phyloP scores from a whole-genome alignment of 2,113 vertebrate species.

The Sylvilagus bachmani region DNA sequence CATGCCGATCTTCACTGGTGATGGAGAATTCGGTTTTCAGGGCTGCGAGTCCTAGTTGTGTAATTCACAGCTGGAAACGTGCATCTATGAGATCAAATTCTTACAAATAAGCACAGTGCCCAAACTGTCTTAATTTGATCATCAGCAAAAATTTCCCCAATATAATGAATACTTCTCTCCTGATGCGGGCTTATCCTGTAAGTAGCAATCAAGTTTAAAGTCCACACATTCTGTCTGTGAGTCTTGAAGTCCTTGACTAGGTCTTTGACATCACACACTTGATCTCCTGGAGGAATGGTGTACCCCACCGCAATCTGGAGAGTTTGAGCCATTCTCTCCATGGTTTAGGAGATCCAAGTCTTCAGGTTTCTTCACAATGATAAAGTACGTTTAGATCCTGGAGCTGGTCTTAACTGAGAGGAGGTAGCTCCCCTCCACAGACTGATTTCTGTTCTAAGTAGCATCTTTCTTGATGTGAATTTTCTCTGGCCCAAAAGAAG shows the following conservation, averaged over 20 bases:
- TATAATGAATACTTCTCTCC: slow-evolving; percentile 97
- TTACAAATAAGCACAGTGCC: slow-evolving; percentile 95
- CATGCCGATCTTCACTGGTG: slow-evolving; percentile 88
- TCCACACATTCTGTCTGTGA: slow-evolving; percentile 92
- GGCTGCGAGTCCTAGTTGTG: slow-evolving; percentile 98
- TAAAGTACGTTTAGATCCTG: slow-evolving; percentile 96
- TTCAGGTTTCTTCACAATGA: slow-evolving; percentile 96
- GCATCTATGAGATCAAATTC: slow-evolving; percentile 95
- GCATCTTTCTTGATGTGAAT: no score
- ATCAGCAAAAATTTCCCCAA: slow-evolving; percentile 98
- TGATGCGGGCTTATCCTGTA: slow-evolving; percentile 92
- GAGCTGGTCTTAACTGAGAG: slow-evolving; percentile 85
- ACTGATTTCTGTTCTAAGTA: no score
- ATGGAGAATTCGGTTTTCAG: slow-evolving; percentile 94
- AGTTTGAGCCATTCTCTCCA: slow-evolving; percentile 97
- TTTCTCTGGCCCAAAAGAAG: no score
- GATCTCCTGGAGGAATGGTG: slow-evolving; percentile 96
- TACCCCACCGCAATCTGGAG: slow-evolving; percentile 95
- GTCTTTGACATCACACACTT: slow-evolving; percentile 96
- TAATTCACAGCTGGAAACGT: slow-evolving; percentile 97
- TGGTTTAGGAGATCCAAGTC: slow-evolving; percentile 97
- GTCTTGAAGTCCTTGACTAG: slow-evolving; percentile 92
- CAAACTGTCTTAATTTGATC: slow-evolving; percentile 99
- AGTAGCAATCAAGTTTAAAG: slow-evolving; percentile 95
- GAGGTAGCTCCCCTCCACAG: no score